Percentiles rank a stretch among this genome's conserved stretches.
phyloP scores from a whole-genome alignment of 2,113 vertebrate genomes.

The Syngnathoides biaculeatus region DNA sequence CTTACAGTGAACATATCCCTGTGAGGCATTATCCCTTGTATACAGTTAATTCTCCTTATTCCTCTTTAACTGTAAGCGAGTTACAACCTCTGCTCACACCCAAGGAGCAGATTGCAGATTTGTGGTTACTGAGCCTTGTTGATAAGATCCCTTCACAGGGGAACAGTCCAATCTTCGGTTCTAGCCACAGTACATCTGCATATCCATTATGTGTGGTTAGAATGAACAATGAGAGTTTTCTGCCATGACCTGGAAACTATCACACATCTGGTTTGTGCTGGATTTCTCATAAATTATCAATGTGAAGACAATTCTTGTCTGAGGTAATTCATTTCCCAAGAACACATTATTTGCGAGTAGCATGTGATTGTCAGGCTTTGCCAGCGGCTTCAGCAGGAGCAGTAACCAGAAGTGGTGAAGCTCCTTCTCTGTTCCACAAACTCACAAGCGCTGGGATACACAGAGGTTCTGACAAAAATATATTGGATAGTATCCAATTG shows the following conservation, averaged over 20 bases:
- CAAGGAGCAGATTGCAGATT: slow-evolving; percentile 48
- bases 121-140: slow-evolving; percentile 40
- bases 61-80: slow-evolving; percentile 46
- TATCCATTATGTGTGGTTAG: slow-evolving; percentile 29
- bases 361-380: slow-evolving; percentile 63
- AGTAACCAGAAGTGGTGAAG: slow-evolving; percentile 30
- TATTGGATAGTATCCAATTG: slow-evolving; percentile 47
- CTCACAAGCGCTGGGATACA: slow-evolving; percentile 20
- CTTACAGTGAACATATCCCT: slow-evolving; percentile 24
- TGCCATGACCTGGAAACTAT: slow-evolving; percentile 36
- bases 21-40: slow-evolving; percentile 35
- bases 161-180: slow-evolving; percentile 44
- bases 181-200: slow-evolving; percentile 19
- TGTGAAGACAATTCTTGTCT: slow-evolving; percentile 48
- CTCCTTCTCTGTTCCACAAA: slow-evolving; percentile 25
- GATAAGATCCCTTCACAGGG: slow-evolving; percentile 46
- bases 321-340: slow-evolving; percentile 53
- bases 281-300: slow-evolving; percentile 37
- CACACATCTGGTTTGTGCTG: slow-evolving; percentile 26
- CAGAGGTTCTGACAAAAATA: slow-evolving; percentile 12
- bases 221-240: slow-evolving; percentile 15
- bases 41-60: slow-evolving; percentile 50
- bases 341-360: slow-evolving; percentile 58
- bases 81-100: slow-evolving; percentile 37
- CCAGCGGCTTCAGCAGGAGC: slow-evolving; percentile 27